A percentile compares a stretch with the other conserved stretches of the same genome.
phyloP scores from a whole-genome alignment of 1,140 invertebrate genomes.

The Drosophila azteca region DNA sequence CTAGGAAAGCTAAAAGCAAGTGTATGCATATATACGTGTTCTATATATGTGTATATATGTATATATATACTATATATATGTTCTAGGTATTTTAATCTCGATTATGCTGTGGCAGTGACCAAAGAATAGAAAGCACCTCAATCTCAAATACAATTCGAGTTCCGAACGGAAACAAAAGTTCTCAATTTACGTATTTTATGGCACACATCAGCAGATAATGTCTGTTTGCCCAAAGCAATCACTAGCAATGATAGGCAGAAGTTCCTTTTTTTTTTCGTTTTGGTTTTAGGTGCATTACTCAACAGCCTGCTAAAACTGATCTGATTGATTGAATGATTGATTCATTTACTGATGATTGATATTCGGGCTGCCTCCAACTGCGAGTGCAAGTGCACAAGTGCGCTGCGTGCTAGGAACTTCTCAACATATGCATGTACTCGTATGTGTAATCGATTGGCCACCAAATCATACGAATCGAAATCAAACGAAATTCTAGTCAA shows the following conservation, averaged over 20 bases:
- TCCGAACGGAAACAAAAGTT: conserved; percentile 19
- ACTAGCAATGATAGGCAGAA: conserved; percentile 58
- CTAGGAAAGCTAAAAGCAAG: conserved; percentile 81
- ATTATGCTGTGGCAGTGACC: conserved; percentile 60
- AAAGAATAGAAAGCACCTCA: conserved; percentile 34
- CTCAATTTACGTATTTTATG: conserved; percentile 39
- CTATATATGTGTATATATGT: conserved; percentile 51
- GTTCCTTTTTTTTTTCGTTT: conserved; percentile 27
- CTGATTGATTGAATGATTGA: conserved; percentile 33
- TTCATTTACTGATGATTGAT: conserved; percentile 47
- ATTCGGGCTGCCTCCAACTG: conserved; percentile 10
- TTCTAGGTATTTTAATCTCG: conserved; percentile 56
- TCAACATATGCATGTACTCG: conserved; percentile 2
- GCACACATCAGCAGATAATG: conserved; percentile 12
- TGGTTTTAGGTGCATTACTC: conserved; percentile 6
- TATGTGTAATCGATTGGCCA: conserved; percentile 21
- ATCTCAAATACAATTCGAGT: conserved; percentile 32
- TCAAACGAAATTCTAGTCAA: conserved; percentile 15
- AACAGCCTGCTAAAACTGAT: conserved; percentile 4
- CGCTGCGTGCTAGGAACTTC: conserved; percentile 61
- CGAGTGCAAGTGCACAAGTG: too few species aligned
- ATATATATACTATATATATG: conserved; percentile 50
- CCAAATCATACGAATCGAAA: conserved; percentile 33
- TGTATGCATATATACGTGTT: conserved; percentile 65
- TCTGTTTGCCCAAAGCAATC: too few species aligned